Evolutionary conservation across 2,113 vertebrate species (phyloP), one percentile per base, ranked within the genome.

Genomic region (Circaetus cinerascens): DNA sequence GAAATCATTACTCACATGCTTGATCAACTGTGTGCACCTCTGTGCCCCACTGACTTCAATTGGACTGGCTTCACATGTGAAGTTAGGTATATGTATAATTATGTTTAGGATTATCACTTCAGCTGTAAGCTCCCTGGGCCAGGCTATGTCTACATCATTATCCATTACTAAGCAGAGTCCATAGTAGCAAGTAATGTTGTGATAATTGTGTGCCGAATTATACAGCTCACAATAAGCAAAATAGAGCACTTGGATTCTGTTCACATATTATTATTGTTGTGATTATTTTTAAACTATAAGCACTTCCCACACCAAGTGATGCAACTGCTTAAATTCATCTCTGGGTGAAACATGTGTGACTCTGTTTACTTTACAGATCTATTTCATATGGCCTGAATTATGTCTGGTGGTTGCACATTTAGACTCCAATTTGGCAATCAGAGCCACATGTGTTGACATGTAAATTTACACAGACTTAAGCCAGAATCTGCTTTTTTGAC

Each of bases 391-490:
- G 64, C 91, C 91, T 91, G 69, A 87, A 72, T 95, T 92, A 57
- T 0, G 5, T 75, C 69, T 84, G 48, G 40, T 75, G 82, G 64
- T n/a, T 91, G 73, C 60, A 92, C 56, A 72, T 91, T 96, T 77
- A 71, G 75, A 86, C 48, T 92, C 27, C 55, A 74, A 4, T 88
- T 86, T 86, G 67, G 78, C 87, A 93, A 95, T 76, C 50, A 67
- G 67, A 92, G 45, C 53, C 88, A 93, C 78, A 86, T 71, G 45
- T 92, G 67, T 72, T 90, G 79, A 91, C 86, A 88, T 63, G 41
- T 81, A 86, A 86, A 90, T 92, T 95, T 94, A 90, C 90, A 56
- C 14, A 71, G 51, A 67, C 75, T 88, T 88, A 86, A 90, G 46
- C 38, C 82, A 90, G 72, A 92, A 88, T 86, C 41, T 80, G 55